Percentiles rank a stretch among this genome's conserved stretches.
Conservation (phyloP, 1,140 invertebrate genomes). For the Meloidogyne hapla region DNA sequence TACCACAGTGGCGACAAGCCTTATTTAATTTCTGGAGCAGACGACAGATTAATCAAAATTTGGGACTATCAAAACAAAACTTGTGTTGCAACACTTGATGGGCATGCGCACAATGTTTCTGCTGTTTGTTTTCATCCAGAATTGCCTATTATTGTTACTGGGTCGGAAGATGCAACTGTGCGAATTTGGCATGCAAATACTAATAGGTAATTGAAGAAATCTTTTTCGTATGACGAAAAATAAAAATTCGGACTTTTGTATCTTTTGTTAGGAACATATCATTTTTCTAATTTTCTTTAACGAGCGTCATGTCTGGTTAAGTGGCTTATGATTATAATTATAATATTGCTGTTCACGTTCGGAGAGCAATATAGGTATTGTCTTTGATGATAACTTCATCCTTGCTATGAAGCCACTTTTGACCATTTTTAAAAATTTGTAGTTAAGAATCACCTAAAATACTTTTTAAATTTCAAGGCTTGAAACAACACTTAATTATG, state of each 20-base stretch:
- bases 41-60: conserved; percentile 94
- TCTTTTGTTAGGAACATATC: too few species aligned
- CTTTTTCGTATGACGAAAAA: too few species aligned
- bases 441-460: neutral
- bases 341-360: conserved; percentile 30
- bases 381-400: neutral
- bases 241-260: too few species aligned
- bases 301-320: neutral
- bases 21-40: conserved; percentile 96
- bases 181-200: conserved; percentile 97
- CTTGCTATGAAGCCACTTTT: neutral
- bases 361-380: conserved; percentile 5
- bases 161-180: conserved; percentile 92
- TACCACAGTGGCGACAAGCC: conserved; percentile 99
- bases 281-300: neutral
- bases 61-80: conserved; percentile 99
- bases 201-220: conserved; percentile 70
- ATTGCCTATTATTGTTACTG: conserved; percentile 91
- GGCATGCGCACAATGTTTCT: conserved; percentile 92
- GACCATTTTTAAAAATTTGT: neutral
- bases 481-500: conserved; percentile 95
- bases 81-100: conserved; percentile 96
- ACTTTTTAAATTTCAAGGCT: conserved; percentile 66
- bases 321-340: conserved; percentile 26
- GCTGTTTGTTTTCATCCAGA: conserved; percentile 89